Evolutionary conservation across 2,113 vertebrate genomes (phyloP), one percentile per base, ranked within the genome.

Genomic region (Hippocampus zosterae): DNA sequence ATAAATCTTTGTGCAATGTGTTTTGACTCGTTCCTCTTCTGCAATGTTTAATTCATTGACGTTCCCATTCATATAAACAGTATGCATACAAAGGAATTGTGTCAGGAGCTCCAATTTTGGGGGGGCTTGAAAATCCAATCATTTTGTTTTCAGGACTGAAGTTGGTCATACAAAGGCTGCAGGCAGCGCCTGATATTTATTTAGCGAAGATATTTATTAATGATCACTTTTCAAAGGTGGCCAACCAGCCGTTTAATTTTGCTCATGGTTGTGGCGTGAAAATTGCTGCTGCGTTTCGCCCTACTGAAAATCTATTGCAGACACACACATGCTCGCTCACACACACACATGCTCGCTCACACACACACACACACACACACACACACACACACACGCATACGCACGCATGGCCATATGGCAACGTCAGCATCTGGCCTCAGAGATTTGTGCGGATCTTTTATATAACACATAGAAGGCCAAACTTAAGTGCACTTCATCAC

Each of bases 381-480:
- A 53, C 46, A 64, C 57, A 67, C 67, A 67, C 41, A 77, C 41
- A 60, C 62, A 76, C 73, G 60, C 57, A 74, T 40, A 77, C 79
- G 64, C 84, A 81, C 84, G 64, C 75, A 78, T 16, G 75, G 74
- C 82, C 86, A 88, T 87, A 89, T 88, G 85, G 86, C 71, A 73
- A 65, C 70, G 76, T 78, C 82, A 77, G 68, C 83, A 83, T 86
- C 82, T 87, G 85, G 80, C 81, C 65, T 70, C 65, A 68, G 75
- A 83, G 80, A 77, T 78, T 72, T 83, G 70, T 83, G 73, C 73
- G 77, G 69, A 72, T 80, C 72, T 70, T 87, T 87, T 86, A 85
- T 69, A 76, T 81, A 85, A 87, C 74, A 75, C 65, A 72, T 73
- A 71, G 63, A 75, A 73, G 56, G 50, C 60, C 53, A 70, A n/a